Base-by-base conservation (phyloP, 2,888 invertebrate genomes). In the Parapristionchus giblindavisi region DNA sequence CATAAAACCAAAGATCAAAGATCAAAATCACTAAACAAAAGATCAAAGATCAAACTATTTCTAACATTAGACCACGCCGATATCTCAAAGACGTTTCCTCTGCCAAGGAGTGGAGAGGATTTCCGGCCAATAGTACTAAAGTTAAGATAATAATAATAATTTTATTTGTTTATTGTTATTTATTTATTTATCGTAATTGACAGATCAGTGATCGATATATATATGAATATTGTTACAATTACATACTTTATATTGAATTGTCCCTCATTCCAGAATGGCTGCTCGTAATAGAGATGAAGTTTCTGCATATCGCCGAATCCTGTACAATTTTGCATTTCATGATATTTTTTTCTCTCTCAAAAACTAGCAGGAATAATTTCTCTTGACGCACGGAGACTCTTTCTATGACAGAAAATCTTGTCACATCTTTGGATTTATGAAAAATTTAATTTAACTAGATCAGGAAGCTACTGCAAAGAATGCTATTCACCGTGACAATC, bases 301-400 rank as follows among this genome's bases (percentile, higher is more conserved):
- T 71, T 71, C 71, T 71, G 71, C 56, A 58, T 71, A 17, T 71
- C 58, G 2, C 71, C 71, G 21, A 71, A 71, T 29, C 71, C 71
- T 71, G 40, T 1, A 21, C 17, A 5, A 27, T 34, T 17, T n/a
- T n/a, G n/a, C n/a, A n/a, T n/a, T n/a, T n/a, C n/a, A n/a, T n/a
- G n/a, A n/a, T n/a, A n/a, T n/a, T n/a, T n/a, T n/a, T n/a, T n/a
- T n/a, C n/a, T n/a, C n/a, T n/a, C n/a, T n/a, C n/a, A n/a, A n/a
- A n/a, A n/a, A n/a, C n/a, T n/a, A n/a, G n/a, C n/a, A n/a, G n/a
- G n/a, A n/a, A n/a, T n/a, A n/a, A n/a, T n/a, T n/a, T n/a, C n/a
- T n/a, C n/a, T n/a, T n/a, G n/a, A n/a, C n/a, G n/a, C n/a, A n/a
- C n/a, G n/a, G n/a, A n/a, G n/a, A n/a, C n/a, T n/a, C n/a, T n/a